Evolutionary conservation across 2,888 invertebrate genomes (phyloP).

Genomic region (Lasiommata megera): DNA sequence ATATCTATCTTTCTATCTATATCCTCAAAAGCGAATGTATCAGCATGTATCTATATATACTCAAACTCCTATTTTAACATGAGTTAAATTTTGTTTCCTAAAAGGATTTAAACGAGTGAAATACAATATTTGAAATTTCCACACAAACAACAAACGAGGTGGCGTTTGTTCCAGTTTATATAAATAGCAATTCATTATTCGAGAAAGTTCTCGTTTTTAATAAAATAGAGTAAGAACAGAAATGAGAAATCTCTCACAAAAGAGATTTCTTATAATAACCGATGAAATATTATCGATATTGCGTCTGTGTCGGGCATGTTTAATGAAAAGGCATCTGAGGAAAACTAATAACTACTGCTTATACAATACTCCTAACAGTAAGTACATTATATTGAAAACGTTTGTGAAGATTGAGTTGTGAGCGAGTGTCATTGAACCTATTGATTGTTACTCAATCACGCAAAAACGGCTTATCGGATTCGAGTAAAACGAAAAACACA

Average conservation of each 20-base stretch:
- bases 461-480: too few species aligned
- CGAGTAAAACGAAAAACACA: too few species aligned
- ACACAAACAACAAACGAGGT: too few species aligned
- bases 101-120: neutral
- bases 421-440: too few species aligned
- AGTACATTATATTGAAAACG: neutral
- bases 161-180: neutral
- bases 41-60: too few species aligned
- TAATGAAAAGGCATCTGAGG: conserved; percentile 27
- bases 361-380: neutral
- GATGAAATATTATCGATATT: conserved; percentile 36
- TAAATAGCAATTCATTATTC: conserved; percentile 3
- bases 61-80: neutral
- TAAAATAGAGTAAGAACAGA: conserved; percentile 16
- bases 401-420: too few species aligned
- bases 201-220: conserved; percentile 7
- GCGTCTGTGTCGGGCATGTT: conserved; percentile 34
- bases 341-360: conserved; percentile 21
- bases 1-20: too few species aligned
- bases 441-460: too few species aligned
- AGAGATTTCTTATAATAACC: conserved; percentile 21
- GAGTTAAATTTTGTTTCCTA: neutral
- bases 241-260: conserved; percentile 24
- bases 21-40: too few species aligned
- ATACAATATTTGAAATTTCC: neutral